These are phyloP conservation scores for Hirundo rustica DNA, from an alignment of 2,797 vertebrate genomes.

Conservation along the genomic window DNA sequence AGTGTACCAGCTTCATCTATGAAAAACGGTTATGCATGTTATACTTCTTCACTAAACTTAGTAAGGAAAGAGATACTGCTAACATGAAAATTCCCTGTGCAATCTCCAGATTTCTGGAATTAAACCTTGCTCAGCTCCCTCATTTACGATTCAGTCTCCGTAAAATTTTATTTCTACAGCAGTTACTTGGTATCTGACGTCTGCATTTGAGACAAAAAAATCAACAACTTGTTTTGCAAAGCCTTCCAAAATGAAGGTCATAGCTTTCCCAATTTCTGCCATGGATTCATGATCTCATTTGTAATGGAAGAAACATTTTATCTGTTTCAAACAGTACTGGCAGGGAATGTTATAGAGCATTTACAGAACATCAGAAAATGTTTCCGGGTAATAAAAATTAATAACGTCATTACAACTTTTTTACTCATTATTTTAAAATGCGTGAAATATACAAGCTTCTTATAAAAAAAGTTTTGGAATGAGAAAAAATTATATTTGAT, in stretches of 20 bases:
- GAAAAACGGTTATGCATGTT: neutral
- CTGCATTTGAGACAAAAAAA: neutral
- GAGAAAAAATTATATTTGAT: neutral
- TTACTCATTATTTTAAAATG: neutral
- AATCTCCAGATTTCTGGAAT: neutral
- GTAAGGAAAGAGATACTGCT: neutral
- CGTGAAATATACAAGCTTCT: neutral
- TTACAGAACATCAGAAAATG: neutral
- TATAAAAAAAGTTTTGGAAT: neutral
- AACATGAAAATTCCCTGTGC: neutral
- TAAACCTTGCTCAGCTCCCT: neutral
- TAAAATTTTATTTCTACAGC: neutral
- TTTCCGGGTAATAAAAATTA: neutral
- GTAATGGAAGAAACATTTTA: neutral
- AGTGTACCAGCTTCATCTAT: neutral
- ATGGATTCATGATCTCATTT: too few species aligned
- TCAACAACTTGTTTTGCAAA: neutral
- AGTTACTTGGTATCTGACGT: neutral
- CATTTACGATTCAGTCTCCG: neutral
- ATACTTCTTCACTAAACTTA: neutral
- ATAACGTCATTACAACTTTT: fast-evolving
- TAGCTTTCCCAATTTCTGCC: neutral
- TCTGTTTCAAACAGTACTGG: neutral
- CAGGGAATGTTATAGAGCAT: neutral
- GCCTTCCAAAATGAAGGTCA: neutral